Evolutionary conservation across 2,113 vertebrate genomes (phyloP), one percentile per base, ranked within the genome.

Genomic region (Herpetotheres cachinnans): DNA sequence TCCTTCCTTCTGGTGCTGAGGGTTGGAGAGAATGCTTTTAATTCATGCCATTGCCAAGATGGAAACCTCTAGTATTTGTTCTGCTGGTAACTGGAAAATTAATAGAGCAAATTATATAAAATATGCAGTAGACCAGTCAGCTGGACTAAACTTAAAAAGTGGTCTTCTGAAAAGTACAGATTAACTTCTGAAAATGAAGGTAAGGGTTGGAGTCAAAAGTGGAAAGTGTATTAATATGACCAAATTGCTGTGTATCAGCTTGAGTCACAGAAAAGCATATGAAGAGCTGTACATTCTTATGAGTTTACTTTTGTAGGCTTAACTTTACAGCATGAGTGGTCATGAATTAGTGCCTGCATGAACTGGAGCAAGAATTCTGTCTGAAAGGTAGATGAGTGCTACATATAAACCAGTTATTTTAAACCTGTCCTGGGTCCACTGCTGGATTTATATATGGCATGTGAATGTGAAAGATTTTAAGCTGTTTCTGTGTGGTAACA

Each of bases 211-310:
- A 58, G 26, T 89, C 3, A 29, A 25, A 82, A 86, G 11, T 47
- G 7, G 17, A 26, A 73, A 55, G 13, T 25, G 22, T 0, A 1
- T 46, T 63, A 25, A 10, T 74, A 11, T 5, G 9, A 47, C 32
- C 0, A 3, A 76, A 71, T 20, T 1, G 6, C 16, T 88, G 34
- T 14, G 5, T 47, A 14, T 63, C 2, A 2, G 4, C 27, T 69
- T 40, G 26, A 63, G 12, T 72, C 7, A 17, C 26, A 21, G 30
- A 59, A 82, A 78, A 84, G 11, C 16, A 1, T 16, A 2, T 21
- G 55, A 63, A 50, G 29, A 76, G 10, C 19, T 69, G 8, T 73
- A 7, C 4, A 1, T 59, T 82, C 29, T 61, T 32, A 11, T 1
- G 24, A 66, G 27, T 47, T 74, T 65, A 24, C 38, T 34, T 65